phyloP scores from a whole-genome alignment of 1,140 invertebrate genomes.

The Polypedilum vanderplanki region DNA sequence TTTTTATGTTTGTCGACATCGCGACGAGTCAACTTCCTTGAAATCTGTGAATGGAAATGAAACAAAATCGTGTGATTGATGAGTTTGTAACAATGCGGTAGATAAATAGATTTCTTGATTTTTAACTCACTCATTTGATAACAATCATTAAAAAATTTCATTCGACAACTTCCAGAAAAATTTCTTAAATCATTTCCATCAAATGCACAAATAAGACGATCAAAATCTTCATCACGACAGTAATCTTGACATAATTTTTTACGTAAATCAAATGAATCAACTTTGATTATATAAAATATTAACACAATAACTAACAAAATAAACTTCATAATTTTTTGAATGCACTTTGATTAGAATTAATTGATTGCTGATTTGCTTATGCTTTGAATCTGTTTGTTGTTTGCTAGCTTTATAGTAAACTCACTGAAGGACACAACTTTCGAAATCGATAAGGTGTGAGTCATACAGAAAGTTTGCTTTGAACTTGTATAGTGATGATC shows the following conservation, averaged over 20 bases:
- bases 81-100: not conserved
- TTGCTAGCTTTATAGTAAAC: too few species aligned
- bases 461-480: too few species aligned
- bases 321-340: too few species aligned
- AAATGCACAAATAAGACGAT: not conserved
- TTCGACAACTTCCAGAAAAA: not conserved
- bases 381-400: too few species aligned
- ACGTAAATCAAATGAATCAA: not conserved
- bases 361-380: too few species aligned
- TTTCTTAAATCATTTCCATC: not conserved
- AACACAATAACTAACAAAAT: too few species aligned
- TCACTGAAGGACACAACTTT: too few species aligned
- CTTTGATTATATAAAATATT: too few species aligned
- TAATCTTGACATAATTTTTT: not conserved
- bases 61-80: not conserved
- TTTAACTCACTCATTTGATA: conserved; percentile 10
- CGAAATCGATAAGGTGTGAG: too few species aligned
- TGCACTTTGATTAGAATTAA: too few species aligned
- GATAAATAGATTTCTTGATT: too few species aligned
- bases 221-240: not conserved
- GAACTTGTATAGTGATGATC: too few species aligned
- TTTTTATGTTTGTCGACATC: not conserved
- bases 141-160: conserved; percentile 10
- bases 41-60: not conserved
- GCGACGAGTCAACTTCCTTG: not conserved